Evolutionary conservation across 2,888 invertebrate genomes (phyloP), one percentile per base, ranked within the genome.

Genomic region (Bombylius discolor): DNA sequence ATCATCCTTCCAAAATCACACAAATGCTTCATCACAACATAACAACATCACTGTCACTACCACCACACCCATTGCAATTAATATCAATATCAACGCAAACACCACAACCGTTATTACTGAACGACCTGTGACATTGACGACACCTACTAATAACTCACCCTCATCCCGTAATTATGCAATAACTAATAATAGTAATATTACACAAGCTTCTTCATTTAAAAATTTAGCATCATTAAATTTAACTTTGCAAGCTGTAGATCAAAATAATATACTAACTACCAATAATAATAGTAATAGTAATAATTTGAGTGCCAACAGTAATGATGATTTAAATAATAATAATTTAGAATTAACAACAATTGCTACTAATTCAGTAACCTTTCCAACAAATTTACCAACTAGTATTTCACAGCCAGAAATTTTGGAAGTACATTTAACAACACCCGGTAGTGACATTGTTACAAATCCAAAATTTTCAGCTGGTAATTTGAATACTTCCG

Each of bases 401-500:
- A 62, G 61, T 51, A 58, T 63, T 14, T 63, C 63, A 52, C 57
- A 61, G 56, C 63, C 62, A 49, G 49, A 55, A 56, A 49, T 51
- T 36, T 54, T 52, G 33, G 44, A 61, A 55, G 59, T 60, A 47
- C 60, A 62, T 48, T 58, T 59, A 59, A 62, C 63, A 60, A 64
- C 65, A 59, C 62, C 62, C 31, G 63, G 64, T 61, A 64, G 64
- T 62, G 59, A 61, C 56, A 59, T 63, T 49, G 56, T 63, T 58
- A 62, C 64, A 53, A 50, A 53, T 52, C 63, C 62, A 62, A 61
- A 62, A 59, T 57, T 62, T 60, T 56, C 61, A 61, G 59, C 62
- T 59, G 61, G 58, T 49, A 60, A 56, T 61, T 64, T 64, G 62
- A 62, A 62, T 64, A 63, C 63, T 62, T 62, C 62, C 62, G 63